These are phyloP conservation scores for Falco peregrinus DNA, from an alignment of 2,797 vertebrate genomes.

Conservation along the genomic window DNA sequence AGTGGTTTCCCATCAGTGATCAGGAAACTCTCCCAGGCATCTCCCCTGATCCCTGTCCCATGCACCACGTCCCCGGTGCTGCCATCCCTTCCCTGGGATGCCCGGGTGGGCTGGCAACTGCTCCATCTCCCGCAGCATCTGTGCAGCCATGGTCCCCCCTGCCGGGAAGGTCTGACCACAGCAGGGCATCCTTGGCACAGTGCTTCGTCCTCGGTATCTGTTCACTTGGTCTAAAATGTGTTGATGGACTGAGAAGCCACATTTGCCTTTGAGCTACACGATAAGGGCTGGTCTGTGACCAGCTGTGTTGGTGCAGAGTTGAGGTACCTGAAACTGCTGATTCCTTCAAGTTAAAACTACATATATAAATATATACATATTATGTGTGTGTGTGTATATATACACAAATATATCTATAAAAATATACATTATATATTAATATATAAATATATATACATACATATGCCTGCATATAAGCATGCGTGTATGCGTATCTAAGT, in stretches of 20 bases:
- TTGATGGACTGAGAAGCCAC: not conserved
- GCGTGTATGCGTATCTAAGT: no score
- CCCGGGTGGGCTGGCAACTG: rapidly evolving
- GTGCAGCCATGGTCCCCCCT: not conserved
- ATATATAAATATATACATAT: rapidly evolving
- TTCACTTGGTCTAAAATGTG: not conserved
- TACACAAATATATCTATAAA: no score
- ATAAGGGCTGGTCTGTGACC: not conserved
- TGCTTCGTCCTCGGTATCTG: not conserved
- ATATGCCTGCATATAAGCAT: no score
- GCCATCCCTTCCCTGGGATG: not conserved
- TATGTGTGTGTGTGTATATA: no score
- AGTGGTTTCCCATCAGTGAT: not conserved
- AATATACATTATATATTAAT: not conserved
- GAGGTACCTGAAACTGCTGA: not conserved
- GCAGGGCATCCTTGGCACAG: not conserved
- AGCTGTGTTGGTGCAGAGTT: not conserved
- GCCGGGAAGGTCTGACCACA: not conserved
- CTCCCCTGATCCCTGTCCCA: not conserved
- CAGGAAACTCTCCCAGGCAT: not conserved
- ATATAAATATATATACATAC: no score
- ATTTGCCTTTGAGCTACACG: not conserved
- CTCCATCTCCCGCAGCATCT: rapidly evolving
- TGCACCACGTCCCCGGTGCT: rapidly evolving
- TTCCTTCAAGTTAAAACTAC: not conserved